Evolutionary conservation across 1,140 invertebrate genomes (phyloP), one percentile per base, ranked within the genome.

Genomic region (Hyles vespertilio): DNA sequence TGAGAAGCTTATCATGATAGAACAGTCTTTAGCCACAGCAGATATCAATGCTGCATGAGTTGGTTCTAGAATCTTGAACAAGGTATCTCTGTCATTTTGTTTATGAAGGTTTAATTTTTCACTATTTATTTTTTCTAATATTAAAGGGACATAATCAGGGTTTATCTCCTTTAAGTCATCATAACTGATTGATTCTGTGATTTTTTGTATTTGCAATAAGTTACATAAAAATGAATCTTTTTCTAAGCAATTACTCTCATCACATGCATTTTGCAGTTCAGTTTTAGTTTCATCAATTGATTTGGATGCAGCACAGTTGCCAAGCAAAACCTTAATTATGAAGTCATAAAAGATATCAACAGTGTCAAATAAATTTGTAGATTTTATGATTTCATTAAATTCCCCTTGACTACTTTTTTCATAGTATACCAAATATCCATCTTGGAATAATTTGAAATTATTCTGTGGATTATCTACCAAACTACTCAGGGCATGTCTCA

Each of bases 381-480:
- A 54, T 56, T 53, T 61, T 5, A 86, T 56, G 10, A 81, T 63
- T 5, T 56, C 12, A 50, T 77, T 45, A 61, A 85, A 81, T 54
- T 75, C 54, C 33, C 43, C 36, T 51, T 55, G 56, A n/a, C 50
- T 51, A 33, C 61, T 75, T 49, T 69, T 65, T 34, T 93, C 91
- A 72, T 90, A 87, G 74, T 92, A 94, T 46, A 92, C 77, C 34
- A 92, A 68, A 45, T 69, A 56, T 6, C 93, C 93, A 87, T 94
- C 84, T 74, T 89, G 90, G 72, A 94, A 95, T 49, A 95, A 87
- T 76, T 91, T 92, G 3, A 95, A 89, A 87, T 95, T 95, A 74
- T 95, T 95, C 71, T 95, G 94, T 7, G 94, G 94, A 71, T 92
- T 92, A 6, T 86, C 61, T 5, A 94, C 73, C 11, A 95, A 84